Percentiles rank a stretch among this genome's conserved stretches.
phyloP scores from a whole-genome alignment of 2,888 invertebrate species.

The Acanthosepion lycidas region DNA sequence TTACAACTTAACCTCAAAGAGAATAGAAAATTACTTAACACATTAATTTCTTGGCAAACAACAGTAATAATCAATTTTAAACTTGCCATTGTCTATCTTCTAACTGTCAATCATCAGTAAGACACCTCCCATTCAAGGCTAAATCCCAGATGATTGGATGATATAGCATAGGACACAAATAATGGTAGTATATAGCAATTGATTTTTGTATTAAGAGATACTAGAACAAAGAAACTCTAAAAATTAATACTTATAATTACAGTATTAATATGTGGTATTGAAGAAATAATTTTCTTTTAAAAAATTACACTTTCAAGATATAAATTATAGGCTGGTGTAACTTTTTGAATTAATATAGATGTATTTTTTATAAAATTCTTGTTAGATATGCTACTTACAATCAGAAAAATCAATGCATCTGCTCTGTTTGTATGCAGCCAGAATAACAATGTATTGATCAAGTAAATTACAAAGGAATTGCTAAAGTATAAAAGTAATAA shows the following conservation, averaged over 20 bases:
- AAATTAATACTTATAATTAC: not conserved
- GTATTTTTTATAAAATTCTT: not conserved
- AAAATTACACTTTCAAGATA: not conserved
- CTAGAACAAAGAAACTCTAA: not conserved
- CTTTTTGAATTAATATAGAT: not conserved
- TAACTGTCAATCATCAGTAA: not conserved
- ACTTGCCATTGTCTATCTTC: not conserved
- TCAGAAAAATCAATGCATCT: not conserved
- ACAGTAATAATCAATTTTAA: not conserved
- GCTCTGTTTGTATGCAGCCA: not conserved
- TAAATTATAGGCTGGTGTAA: not conserved
- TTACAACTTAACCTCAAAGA: not conserved
- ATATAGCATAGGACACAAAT: not conserved
- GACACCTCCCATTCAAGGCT: not conserved
- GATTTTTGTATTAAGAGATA: slow-evolving; percentile 23
- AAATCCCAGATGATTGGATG: not conserved
- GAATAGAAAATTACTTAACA: not conserved
- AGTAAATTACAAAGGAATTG: no score
- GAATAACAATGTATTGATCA: not conserved
- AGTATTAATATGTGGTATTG: not conserved
- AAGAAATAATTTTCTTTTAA: not conserved
- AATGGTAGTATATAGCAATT: not conserved
- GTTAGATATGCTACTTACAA: not conserved
- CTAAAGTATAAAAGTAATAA: no score
- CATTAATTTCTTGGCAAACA: not conserved